Base-by-base conservation (phyloP, 23 tunicate species). In the Botrylloides violaceus region DNA sequence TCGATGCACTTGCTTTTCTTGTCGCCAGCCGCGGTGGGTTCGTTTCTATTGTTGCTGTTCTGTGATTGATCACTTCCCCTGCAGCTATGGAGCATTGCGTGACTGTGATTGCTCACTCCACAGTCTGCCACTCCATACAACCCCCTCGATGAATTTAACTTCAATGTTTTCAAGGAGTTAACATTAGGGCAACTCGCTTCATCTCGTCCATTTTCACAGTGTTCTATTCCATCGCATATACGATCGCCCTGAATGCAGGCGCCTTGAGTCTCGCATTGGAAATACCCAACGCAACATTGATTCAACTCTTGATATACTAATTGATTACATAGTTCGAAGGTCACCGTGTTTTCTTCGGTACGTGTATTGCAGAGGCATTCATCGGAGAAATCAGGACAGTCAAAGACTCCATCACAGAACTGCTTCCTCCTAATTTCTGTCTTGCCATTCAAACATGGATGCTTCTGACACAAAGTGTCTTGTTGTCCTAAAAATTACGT, bases 331-430 rank as follows among this genome's bases (percentile, higher is more conserved):
- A 68, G 27, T 21, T 68, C 25, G 57, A 19, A 23, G 56, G 74
- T 68, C 0, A 5, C 58, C 12, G 4, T 5, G 37, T 68, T 68
- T 43, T 68, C 58, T 43, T 68, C 58, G 1, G 58, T 37, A 4
- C 43, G 23, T 68, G 5, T 68, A 28, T 68, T 43, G 57, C 74
- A 68, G 0, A 68, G 47, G 27, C 74, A 68, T 43, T 68, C 74
- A 26, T 68, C 74, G 36, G 74, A 68, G 9, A 68, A 68, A 68
- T 68, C 74, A 22, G 43, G 49, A 37, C 74, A 68, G 57, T 68
- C 74, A 25, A 68, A 68, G 4, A 68, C 20, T 1, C 74, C 74
- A 43, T 68, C 74, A 43, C 74, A 68, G 12, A 68, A 37, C 47
- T 68, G 74, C 1, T 56, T 39, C 58, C 74, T 24, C 26, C 31